Evolutionary conservation across 2,113 vertebrate species (phyloP).

Genomic region (Cnemophilus loriae): DNA sequence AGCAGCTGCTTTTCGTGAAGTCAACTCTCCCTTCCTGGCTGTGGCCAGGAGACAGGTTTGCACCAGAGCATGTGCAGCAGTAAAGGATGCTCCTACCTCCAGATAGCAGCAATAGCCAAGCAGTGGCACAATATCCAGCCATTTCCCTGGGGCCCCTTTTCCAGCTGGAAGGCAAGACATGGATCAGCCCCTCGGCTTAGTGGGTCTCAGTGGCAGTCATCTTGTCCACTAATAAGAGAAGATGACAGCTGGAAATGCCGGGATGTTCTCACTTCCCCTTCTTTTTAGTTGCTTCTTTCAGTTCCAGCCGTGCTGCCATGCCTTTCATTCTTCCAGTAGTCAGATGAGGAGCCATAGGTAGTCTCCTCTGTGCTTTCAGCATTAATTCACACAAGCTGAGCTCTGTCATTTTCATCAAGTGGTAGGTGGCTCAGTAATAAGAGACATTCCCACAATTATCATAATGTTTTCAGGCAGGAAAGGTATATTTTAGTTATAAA

Average conservation of each 20-base stretch:
- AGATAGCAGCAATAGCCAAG: background rate
- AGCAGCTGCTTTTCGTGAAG: background rate
- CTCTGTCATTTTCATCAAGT: background rate
- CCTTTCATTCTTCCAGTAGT: background rate
- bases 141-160: background rate
- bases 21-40: background rate
- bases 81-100: background rate
- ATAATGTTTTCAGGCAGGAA: background rate
- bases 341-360: background rate
- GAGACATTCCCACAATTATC: background rate
- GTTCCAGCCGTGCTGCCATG: background rate
- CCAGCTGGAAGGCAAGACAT: background rate
- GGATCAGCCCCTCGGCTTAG: background rate
- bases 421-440: background rate
- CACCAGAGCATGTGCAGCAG: rapidly evolving
- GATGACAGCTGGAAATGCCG: background rate
- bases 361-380: background rate
- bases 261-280: background rate
- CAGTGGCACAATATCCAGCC: background rate
- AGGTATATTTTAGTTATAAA: slow-evolving; percentile 4
- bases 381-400: background rate
- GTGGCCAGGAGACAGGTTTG: background rate
- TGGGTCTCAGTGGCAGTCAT: background rate
- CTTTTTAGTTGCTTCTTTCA: background rate
- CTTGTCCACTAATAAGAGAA: background rate